Base-by-base conservation (phyloP, 2,888 invertebrate species). In the Litoditis marina region DNA sequence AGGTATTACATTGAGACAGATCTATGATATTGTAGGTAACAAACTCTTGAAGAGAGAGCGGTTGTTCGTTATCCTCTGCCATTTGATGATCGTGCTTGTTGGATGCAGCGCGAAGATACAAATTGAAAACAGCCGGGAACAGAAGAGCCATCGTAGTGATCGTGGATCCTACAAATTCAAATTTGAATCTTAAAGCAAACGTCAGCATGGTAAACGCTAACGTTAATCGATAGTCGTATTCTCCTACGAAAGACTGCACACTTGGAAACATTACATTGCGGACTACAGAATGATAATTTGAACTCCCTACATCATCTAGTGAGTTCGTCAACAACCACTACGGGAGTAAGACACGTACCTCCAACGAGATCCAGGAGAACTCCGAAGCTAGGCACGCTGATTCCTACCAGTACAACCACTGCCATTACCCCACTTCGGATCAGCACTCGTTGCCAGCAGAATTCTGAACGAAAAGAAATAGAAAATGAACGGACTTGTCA, bases 71-170 rank as follows among this genome's bases (percentile, higher is more conserved):
- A 22, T 13, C 19, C n/a, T 31, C 19, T 16, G 63, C 50, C n/a
- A 55, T 59, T 42, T 65, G 60, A 19, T 65, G 59, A 25, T 67
- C 63, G 51, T 71, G 55, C 51, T 78, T 79, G 30, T 57, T 65
- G 7, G 66, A 55, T 4, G 61, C 63, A 0, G 79, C 74, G 6
- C 62, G 63, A 49, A 79, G 63, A 16, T 61, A 75, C 16, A 79
- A 65, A 47, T 80, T 77, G 68, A 79, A 79, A 1, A 78, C 42
- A n/a, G 70, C 66, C 4, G 79, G 79, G 19, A 79, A 73, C 4
- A 79, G 67, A 13, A 79, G 63, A 44, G 79, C 78, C 79, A 79
- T 79, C 36, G 78, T 52, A 6, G 77, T 78, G 32, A 78, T 76
- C n/a, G 78, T 78, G 6, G 78, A 73, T 3, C 68, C 66, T 60